A percentile compares a stretch with the other conserved stretches of the same genome.
phyloP scores from a whole-genome alignment of 2,888 invertebrate genomes.

The Netelia fuscicornis region DNA sequence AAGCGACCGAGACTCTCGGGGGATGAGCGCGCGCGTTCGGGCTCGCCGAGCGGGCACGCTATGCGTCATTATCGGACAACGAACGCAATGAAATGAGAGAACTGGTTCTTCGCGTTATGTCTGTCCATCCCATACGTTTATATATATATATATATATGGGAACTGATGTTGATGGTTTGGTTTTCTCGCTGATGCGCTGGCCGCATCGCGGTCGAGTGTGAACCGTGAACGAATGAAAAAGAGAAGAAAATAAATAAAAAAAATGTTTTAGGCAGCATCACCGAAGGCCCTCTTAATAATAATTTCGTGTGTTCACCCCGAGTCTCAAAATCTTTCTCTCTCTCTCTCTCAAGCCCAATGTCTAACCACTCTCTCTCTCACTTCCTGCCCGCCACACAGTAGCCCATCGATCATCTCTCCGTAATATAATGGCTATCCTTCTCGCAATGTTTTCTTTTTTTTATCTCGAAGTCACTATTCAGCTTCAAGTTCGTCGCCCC shows the following conservation, averaged over 20 bases:
- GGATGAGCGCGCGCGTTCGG: slow-evolving; percentile 14
- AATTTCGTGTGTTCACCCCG: slow-evolving; percentile 63
- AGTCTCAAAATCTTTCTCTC: slow-evolving; percentile 10
- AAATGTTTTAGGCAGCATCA: slow-evolving; percentile 39
- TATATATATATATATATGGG: slow-evolving; percentile 20
- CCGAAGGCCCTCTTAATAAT: slow-evolving; percentile 59
- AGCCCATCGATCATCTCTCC: slow-evolving; percentile 61
- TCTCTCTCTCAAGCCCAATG: slow-evolving; percentile 37
- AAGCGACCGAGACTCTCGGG: slow-evolving; percentile 30
- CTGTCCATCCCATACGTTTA: slow-evolving; percentile 72
- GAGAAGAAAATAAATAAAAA: slow-evolving; percentile 24
- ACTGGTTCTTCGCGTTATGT: slow-evolving; percentile 84
- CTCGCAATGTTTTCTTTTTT: slow-evolving; percentile 19
- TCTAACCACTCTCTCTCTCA: slow-evolving; percentile 10
- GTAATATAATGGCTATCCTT: slow-evolving; percentile 32
- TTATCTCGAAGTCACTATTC: slow-evolving; percentile 3
- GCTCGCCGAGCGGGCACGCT: slow-evolving; percentile 75
- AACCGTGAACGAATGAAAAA: slow-evolving; percentile 22
- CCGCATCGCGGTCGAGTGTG: slow-evolving; percentile 54
- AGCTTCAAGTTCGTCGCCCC: slow-evolving; percentile 10
- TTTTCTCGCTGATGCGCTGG: slow-evolving; percentile 57
- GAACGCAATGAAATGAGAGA: slow-evolving; percentile 85
- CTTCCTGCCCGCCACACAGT: slow-evolving; percentile 52
- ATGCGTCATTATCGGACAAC: slow-evolving; percentile 85
- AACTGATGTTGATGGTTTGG: slow-evolving; percentile 63